Base-by-base conservation (phyloP, 2,113 vertebrate genomes). In the Casuarius casuarius region DNA sequence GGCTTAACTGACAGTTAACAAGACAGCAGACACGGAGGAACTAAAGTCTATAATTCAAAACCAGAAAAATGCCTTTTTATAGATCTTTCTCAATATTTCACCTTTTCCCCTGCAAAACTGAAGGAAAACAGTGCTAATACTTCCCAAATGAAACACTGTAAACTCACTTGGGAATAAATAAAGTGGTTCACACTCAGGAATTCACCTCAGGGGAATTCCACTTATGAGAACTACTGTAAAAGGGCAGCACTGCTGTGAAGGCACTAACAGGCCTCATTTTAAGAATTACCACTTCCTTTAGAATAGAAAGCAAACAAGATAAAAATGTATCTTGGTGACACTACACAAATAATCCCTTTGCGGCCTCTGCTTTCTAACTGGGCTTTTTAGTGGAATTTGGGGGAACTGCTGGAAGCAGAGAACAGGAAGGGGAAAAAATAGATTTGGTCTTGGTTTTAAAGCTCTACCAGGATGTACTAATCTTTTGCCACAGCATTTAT, bases 201-300 rank as follows among this genome's bases (percentile, higher is more conserved):
- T 96, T 96, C 12, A 5, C 74, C 83, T 81, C 6, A 0, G 9
- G 83, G 94, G 70, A 91, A 91, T 91, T 94, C 89, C 9, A 1
- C 15, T 61, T 87, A 38, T 5, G 23, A 94, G 92, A 92, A 95
- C 84, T 73, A 82, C 31, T 0, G 5, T 49, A 80, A 59, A 96
- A 88, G 42, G 48, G 40, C 74, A 91, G 49, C 62, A n/a, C 40
- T 84, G 46, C 52, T 46, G 31, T 89, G 48, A 95, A 95, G 78
- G 49, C 74, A 51, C 13, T 46, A 29, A 16, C 63, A 38, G 49
- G 59, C 95, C 91, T 92, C 71, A 73, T 87, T 90, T 97, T 89
- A 97, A 97, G 82, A 96, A 93, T 93, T 68, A 92, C 65, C 10
- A 16, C 52, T 94, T 97, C 84, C 91, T 96, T 95, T 67, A 80